Base-by-base conservation (phyloP, 2,888 invertebrate species). In the Diploptera punctata region DNA sequence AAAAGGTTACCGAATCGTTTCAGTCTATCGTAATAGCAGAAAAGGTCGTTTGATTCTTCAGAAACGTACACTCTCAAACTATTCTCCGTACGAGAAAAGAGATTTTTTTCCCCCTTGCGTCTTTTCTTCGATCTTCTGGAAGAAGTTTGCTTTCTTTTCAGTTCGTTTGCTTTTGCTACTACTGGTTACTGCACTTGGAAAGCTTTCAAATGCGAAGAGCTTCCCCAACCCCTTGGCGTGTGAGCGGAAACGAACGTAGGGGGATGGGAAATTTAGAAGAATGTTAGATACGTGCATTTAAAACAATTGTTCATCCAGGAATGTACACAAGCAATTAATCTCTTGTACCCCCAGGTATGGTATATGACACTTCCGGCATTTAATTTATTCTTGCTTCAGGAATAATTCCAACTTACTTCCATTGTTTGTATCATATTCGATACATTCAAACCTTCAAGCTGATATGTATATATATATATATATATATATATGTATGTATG, bases 1-100 rank as follows among this genome's bases (percentile, higher is more conserved):
- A 49, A 71, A 68, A 74, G 74, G 71, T 71, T 71, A 68, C 74
- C 47, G 71, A 74, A 74, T 71, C 74, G 71, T 71, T 65, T 57
- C 38, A 71, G 62, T 43, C 71, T 68, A 71, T 68, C 68, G 71
- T 71, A 71, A 68, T 68, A 60, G 69, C 65, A 68, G 24, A 71
- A 68, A 62, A 69, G 70, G 65, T 65, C 65, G 70, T 70, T 65
- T 62, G 62, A 70, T 70, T 49, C 70, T 52, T 65, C 44, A 26
- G 69, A 19, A 10, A 18, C 67, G 43, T 19, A 43, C 21, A 62
- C 62, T n/a, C n/a, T n/a, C n/a, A n/a, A n/a, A n/a, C n/a, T n/a
- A n/a, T n/a, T n/a, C n/a, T n/a, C n/a, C n/a, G n/a, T n/a, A n/a
- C n/a, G n/a, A n/a, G n/a, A n/a, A n/a, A n/a, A 43, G 18, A 33